Evolutionary conservation across 2,113 vertebrate genomes (phyloP), one percentile per base, ranked within the genome.

Genomic region (Rattus rattus): DNA sequence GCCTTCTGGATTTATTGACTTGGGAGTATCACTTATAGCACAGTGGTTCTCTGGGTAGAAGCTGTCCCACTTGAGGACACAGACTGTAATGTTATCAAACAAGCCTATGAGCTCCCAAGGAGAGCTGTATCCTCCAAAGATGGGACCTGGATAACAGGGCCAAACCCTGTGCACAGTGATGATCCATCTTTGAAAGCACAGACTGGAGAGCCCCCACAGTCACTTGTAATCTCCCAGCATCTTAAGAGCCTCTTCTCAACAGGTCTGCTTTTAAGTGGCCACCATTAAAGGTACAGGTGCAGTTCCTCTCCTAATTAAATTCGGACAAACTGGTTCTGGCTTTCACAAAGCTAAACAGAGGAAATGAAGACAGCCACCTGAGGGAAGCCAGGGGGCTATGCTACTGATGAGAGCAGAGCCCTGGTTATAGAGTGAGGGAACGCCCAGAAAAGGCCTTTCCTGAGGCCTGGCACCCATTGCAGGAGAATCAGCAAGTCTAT

Each of bases 321-420:
- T 5, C 20, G 36, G 2, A 13, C 79, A 14, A 88, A 81, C 70
- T 49, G 22, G 83, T 69, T 63, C 91, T 84, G 72, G 47, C 59
- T 94, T 96, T 91, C 73, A 76, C 92, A 94, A 11, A 81, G 16
- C 47, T 52, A 19, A 67, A 93, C 79, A 63, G 77, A 75, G n/a
- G 1, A 67, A 90, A 73, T 22, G 59, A 59, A 92, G 75, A 47
- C 8, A 72, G 47, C 26, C 33, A 13, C 16, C 67, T 2, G 1
- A 0, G 63, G 67, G 85, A 84, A 63, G 90, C 61, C 1, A 4
- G 73, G 88, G 49, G 43, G 59, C 67, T 12, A 47, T 65, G 5
- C 0, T 5, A 2, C 52, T 47, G 56, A 67, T 10, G 0, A 67
- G 33, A 70, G 3, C 36, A 52, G 75, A 49, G 9, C 26, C n/a